Evolutionary conservation across 2,113 vertebrate genomes (phyloP).

Genomic region (Eudyptes chrysolophus): DNA sequence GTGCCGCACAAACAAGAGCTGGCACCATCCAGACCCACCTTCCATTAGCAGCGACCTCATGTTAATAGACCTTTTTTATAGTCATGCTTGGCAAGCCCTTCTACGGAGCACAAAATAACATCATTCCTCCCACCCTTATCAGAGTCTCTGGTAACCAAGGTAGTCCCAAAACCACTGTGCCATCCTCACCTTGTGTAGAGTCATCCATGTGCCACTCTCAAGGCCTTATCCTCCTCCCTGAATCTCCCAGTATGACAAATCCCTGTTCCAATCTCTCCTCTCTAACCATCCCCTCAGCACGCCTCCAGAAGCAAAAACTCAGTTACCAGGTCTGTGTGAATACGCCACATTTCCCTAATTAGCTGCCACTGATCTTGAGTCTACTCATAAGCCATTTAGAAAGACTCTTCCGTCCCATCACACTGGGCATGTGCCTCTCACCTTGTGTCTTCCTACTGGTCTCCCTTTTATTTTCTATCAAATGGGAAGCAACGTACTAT

Average conservation of each 20-base stretch:
- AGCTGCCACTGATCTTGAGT: not conserved
- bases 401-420: not conserved
- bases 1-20: not conserved
- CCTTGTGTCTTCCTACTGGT: not conserved
- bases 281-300: not conserved
- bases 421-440: not conserved
- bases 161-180: not conserved
- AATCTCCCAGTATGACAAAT: not conserved
- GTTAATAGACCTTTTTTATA: not conserved
- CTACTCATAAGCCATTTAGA: not conserved
- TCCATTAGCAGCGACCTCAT: not conserved
- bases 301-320: not conserved
- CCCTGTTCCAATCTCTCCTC: not conserved
- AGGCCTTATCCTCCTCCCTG: not conserved
- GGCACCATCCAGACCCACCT: not conserved
- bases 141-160: not conserved
- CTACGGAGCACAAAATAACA: not conserved
- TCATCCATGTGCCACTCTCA: not conserved
- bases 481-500: not conserved
- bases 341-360: not conserved
- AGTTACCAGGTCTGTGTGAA: not conserved
- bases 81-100: not conserved
- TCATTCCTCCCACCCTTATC: not conserved
- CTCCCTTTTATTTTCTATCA: not conserved
- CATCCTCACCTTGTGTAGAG: not conserved